Evolutionary conservation across 2,888 invertebrate species (phyloP).

Genomic region (Eupelmus urozonus): DNA sequence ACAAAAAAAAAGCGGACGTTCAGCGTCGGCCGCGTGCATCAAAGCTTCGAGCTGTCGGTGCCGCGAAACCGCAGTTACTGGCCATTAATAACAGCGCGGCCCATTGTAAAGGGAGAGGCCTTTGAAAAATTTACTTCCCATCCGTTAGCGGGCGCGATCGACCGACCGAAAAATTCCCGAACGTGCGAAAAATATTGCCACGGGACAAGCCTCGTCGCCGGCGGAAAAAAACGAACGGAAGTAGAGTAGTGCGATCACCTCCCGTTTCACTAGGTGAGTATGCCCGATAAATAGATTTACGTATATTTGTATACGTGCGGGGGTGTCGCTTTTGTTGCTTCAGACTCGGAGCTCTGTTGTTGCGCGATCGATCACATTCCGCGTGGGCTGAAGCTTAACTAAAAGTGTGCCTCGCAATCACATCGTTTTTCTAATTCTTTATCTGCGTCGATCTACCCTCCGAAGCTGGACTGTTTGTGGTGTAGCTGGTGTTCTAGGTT

Average conservation of each 20-base stretch:
- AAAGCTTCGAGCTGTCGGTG: constrained; percentile 38
- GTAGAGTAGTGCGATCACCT: constrained; percentile 17
- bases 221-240: constrained; percentile 19
- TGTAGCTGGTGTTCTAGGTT: no score
- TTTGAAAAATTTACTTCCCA: constrained; percentile 45
- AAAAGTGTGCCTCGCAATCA: no score
- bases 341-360: no score
- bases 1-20: no score
- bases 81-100: constrained; percentile 32
- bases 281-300: constrained; percentile 27
- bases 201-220: background rate
- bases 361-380: no score
- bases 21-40: background rate
- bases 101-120: background rate
- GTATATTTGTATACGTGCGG: background rate
- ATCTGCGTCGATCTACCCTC: no score
- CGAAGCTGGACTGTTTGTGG: no score
- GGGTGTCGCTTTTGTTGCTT: no score
- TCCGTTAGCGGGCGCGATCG: background rate
- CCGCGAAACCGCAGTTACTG: background rate
- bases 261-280: background rate
- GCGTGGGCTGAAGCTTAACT: no score
- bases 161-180: background rate
- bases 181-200: background rate
- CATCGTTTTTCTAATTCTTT: no score